Percentiles rank a stretch among this genome's conserved stretches.
These are phyloP conservation scores for Aphaenogaster floridana DNA, from an alignment of 1,140 invertebrate genomes.

Conservation along the genomic window DNA sequence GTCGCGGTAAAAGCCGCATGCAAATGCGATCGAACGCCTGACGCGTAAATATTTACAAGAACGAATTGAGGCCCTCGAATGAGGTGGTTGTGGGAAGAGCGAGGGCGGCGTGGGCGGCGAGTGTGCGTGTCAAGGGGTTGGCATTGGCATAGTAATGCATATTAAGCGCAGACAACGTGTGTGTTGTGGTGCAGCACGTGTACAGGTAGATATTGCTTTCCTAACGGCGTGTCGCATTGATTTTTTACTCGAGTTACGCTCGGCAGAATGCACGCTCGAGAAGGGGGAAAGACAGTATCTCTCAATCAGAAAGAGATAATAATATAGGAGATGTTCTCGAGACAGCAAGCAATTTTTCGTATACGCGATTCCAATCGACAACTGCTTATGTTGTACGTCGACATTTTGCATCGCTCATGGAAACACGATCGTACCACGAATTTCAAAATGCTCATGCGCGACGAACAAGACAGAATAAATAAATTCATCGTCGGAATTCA, in stretches of 20 bases:
- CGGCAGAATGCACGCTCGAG: background rate
- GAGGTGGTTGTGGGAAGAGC: constrained; percentile 39
- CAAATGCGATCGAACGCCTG: constrained; percentile 76
- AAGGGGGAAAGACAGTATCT: background rate
- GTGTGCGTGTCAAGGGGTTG: constrained; percentile 56
- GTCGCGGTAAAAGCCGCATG: constrained; percentile 76
- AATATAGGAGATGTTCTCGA: background rate
- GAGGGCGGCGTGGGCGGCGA: constrained; percentile 26
- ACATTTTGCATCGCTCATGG: constrained; percentile 2
- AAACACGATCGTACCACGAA: constrained; percentile 25
- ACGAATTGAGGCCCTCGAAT: constrained; percentile 59
- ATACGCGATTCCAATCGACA: constrained; percentile 4
- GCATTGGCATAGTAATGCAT: constrained; percentile 61
- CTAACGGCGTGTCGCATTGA: constrained; percentile 44
- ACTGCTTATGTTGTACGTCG: background rate
- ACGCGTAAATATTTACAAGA: constrained; percentile 82
- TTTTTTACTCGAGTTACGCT: constrained; percentile 26
- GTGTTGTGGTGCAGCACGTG: background rate
- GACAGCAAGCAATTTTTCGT: constrained; percentile 6
- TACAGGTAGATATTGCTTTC: constrained; percentile 51
- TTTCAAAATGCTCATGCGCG: constrained; percentile 27
- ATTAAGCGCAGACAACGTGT: constrained; percentile 41
- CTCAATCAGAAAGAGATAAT: constrained; percentile 7
- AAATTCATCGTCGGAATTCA: constrained; percentile 63
- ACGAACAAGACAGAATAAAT: constrained; percentile 61